A percentile compares a stretch with the other conserved stretches of the same genome.
These are phyloP conservation scores for Erpobdella octoculata DNA, from an alignment of 2,888 invertebrate genomes.

Conservation along the genomic window DNA sequence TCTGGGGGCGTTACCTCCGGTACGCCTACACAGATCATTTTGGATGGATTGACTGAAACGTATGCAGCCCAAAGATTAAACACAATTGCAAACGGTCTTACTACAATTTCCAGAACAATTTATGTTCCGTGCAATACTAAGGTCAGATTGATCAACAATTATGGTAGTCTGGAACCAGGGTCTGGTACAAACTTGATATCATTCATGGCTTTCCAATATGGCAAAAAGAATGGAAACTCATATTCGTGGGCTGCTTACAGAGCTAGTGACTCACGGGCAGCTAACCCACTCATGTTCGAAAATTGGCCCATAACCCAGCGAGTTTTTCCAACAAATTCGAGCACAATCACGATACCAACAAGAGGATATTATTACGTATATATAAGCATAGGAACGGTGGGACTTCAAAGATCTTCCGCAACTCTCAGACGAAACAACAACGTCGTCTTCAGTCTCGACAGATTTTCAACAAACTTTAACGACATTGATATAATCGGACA, in stretches of 20 bases:
- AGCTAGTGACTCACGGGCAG: background rate
- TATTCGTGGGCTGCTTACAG: constrained; percentile 28
- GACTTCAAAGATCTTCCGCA: constrained; percentile 3
- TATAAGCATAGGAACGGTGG: constrained; percentile 22
- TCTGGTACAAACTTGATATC: constrained; percentile 16
- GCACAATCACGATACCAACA: constrained; percentile 15
- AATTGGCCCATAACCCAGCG: constrained; percentile 9
- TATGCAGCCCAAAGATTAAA: constrained; percentile 16
- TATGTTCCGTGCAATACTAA: constrained; percentile 22
- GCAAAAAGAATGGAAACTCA: background rate
- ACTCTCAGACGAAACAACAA: constrained; percentile 19
- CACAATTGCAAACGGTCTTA: constrained; percentile 17
- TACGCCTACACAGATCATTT: background rate
- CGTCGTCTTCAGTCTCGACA: constrained; percentile 25
- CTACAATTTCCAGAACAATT: constrained; percentile 28
- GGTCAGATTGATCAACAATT: background rate
- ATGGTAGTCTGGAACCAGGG: constrained; percentile 22
- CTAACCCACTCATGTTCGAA: constrained; percentile 27
- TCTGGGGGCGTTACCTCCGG: constrained; percentile 27
- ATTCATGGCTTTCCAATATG: constrained; percentile 26
- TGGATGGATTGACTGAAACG: background rate
- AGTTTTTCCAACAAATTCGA: background rate
- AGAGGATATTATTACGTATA: constrained; percentile 33
- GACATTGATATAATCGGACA: constrained; percentile 29
- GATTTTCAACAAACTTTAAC: constrained; percentile 23